Base-by-base conservation (phyloP, 2,888 invertebrate genomes). In the Atethmia centrago region DNA sequence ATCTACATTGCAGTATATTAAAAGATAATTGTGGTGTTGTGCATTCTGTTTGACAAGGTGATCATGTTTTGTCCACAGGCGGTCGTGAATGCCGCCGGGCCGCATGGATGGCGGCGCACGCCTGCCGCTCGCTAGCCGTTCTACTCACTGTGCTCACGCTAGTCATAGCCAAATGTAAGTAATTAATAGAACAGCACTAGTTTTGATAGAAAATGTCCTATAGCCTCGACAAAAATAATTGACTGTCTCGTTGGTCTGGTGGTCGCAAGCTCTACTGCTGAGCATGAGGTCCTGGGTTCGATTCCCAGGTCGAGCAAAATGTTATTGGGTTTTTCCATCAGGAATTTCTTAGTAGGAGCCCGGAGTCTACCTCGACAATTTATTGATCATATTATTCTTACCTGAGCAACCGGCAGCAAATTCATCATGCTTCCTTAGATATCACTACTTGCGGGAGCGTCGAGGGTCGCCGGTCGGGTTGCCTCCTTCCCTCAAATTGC, bases 61-160 rank as follows among this genome's bases (percentile, higher is more conserved):
- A 86, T 86, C 82, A 80, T 88, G 80, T 86, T 79, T 85, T 88
- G 88, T 85, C 84, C 82, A 72, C 93, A 94, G 95, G 90, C 87
- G 89, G 88, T 88, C 92, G 96, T 96, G 95, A 92, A 95, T 95
- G 95, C 94, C 91, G 95, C 94, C 91, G 94, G 91, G 92, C 91
- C 95, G 96, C 92, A 95, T 96, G 96, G 96, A 96, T 96, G 96
- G 96, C 95, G 94, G 92, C 93, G 95, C 94, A 94, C 91, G 91
- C 89, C 90, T 94, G 95, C 94, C 95, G 95, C 89, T 92, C 92
- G 91, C 91, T 96, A 92, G 95, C 93, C 90, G 88, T 95, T 80
- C 90, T 96, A 74, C 91, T 96, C 77, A 92, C 93, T 79, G 88
- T 91, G 53, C 86, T 92, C 73, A 90, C 95, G 49, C 87, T 95